These are phyloP conservation scores for Rhagophthalmus giganteus DNA, from an alignment of 2,888 invertebrate species.

Conservation along the genomic window DNA sequence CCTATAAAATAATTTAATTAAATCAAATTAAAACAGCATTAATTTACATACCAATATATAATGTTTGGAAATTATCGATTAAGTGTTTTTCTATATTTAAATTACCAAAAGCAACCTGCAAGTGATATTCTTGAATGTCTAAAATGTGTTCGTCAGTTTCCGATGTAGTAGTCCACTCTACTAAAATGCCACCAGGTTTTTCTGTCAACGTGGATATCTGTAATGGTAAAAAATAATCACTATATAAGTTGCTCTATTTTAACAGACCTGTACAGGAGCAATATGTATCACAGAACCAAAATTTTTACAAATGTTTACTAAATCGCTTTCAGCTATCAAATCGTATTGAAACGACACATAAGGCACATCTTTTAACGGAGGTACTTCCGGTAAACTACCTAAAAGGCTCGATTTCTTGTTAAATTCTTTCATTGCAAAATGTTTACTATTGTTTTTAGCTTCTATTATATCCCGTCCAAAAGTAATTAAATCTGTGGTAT, in stretches of 20 bases:
- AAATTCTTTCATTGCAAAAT: constrained; percentile 41
- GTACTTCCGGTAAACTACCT: constrained; percentile 61
- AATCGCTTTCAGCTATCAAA: constrained; percentile 41
- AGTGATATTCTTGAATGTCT: constrained; percentile 55
- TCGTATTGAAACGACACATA: constrained; percentile 58
- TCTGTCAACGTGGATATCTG: constrained; percentile 57
- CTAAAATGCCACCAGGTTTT: constrained; percentile 59
- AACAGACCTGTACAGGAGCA: constrained; percentile 48
- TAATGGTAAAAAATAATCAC: constrained; percentile 36
- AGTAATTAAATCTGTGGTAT: constrained; percentile 47
- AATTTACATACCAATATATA: constrained; percentile 50
- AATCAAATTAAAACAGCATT: not conserved
- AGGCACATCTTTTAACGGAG: constrained; percentile 60
- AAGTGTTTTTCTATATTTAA: constrained; percentile 45
- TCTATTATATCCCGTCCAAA: constrained; percentile 43
- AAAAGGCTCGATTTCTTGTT: constrained; percentile 43
- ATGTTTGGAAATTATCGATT: constrained; percentile 50
- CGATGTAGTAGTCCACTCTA: constrained; percentile 60
- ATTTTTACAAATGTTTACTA: constrained; percentile 40
- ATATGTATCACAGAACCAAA: constrained; percentile 47
- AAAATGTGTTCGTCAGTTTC: constrained; percentile 51
- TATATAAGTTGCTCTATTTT: not conserved
- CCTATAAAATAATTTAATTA: constrained; percentile 45
- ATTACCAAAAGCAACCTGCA: constrained; percentile 56
- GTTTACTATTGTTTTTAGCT: constrained; percentile 24